Evolutionary conservation across 1,140 invertebrate genomes (phyloP), one percentile per base, ranked within the genome.

Genomic region (Zaprionus taronus): DNA sequence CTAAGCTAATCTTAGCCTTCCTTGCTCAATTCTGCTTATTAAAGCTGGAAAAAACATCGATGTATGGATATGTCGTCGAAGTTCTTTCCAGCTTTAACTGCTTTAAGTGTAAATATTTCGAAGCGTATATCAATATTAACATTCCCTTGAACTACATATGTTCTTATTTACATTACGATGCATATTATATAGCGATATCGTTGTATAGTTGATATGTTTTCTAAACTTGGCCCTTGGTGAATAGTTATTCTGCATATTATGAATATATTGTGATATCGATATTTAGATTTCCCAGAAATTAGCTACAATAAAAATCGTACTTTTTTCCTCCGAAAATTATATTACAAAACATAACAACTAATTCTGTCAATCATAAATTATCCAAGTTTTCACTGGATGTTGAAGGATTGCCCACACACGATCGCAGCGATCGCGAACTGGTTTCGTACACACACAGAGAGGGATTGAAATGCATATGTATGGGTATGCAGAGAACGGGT

Each of bases 331-430:
- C 22, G 41, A 17, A 56, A 28, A 56, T 56, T 24, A 56, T 56
- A 56, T 56, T 56, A 61, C 34, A 61, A 61, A 61, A 38, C 38
- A 36, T 61, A 36, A 38, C 34, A 22, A 34, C 58, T 36, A 57
- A 67, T 77, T 56, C 69, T 79, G 73, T 83, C 75, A 81, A 79
- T 79, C 83, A 89, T 85, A 89, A 90, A 85, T 90, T 74, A 77
- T 55, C 73, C 49, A 51, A 72, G 75, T 80, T 87, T 80, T 90
- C 85, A 80, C 76, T 81, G 85, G 72, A 71, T 81, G 85, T 80
- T 85, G 73, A 89, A 90, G 85, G 86, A 85, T 85, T 82, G 79
- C 82, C 85, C 85, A 90, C 85, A 89, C 85, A 89, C 84, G 65
- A 67, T 66, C 38, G 73, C 44, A 57, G 51, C 22, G 72, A 77